Evolutionary conservation across 2,113 vertebrate genomes (phyloP).

Genomic region (Pao palembangensis): DNA sequence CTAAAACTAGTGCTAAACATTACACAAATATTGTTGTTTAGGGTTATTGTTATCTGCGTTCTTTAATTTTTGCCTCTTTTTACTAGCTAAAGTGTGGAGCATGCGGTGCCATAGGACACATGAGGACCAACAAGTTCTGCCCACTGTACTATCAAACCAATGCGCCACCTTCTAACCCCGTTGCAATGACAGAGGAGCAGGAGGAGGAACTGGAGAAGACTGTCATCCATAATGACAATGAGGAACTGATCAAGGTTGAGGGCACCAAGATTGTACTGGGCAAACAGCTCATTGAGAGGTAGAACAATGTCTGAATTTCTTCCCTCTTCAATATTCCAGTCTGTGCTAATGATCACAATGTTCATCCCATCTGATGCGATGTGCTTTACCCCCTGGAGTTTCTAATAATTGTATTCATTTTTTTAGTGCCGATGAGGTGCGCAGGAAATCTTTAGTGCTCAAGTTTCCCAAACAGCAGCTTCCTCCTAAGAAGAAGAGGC

Average conservation of each 20-base stretch:
- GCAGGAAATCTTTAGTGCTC: slow-evolving; percentile 94
- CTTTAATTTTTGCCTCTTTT: slow-evolving; percentile 53
- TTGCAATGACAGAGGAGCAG: slow-evolving; percentile 99
- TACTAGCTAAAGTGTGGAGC: slow-evolving; percentile 93
- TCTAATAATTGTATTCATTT: neutral
- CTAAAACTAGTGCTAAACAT: neutral
- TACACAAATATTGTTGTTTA: neutral
- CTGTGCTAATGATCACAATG: neutral
- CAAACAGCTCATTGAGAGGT: slow-evolving; percentile 98
- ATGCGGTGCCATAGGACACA: slow-evolving; percentile 96
- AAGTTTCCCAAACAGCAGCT: slow-evolving; percentile 98
- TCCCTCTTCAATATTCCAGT: neutral
- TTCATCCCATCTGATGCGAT: neutral
- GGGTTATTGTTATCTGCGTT: slow-evolving; percentile 25
- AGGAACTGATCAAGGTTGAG: slow-evolving; percentile 98
- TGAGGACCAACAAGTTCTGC: slow-evolving; percentile 99
- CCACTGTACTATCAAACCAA: slow-evolving; percentile 98
- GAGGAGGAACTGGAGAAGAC: slow-evolving; percentile 98
- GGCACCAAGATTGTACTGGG: slow-evolving; percentile 98
- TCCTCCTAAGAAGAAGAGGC: slow-evolving; percentile 93
- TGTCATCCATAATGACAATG: slow-evolving; percentile 96
- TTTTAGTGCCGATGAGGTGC: slow-evolving; percentile 93
- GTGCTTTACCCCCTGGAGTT: neutral
- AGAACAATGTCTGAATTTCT: slow-evolving; percentile 1
- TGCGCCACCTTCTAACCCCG: slow-evolving; percentile 94